Evolutionary conservation across 2,113 vertebrate genomes (phyloP), one percentile per base, ranked within the genome.

Genomic region (Equus przewalskii): DNA sequence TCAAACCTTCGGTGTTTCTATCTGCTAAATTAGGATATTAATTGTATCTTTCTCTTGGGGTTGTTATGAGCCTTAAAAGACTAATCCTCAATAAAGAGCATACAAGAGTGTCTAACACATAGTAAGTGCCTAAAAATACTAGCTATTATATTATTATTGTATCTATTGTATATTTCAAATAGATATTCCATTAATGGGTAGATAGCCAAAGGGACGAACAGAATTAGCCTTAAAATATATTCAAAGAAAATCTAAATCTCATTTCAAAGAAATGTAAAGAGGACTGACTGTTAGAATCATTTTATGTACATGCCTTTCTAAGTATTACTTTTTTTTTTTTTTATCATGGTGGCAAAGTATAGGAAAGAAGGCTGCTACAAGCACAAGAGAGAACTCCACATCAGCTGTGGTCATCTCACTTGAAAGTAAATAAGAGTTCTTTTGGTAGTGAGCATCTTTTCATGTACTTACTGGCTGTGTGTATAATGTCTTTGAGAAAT

Each of bases 401-500:
- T 64, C 21, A 36, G 24, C 60, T 51, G 26, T 84, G 49, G 24
- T 89, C 46, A 36, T 12, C 15, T 28, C 36, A 10, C 33, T 86
- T 84, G 14, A 44, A 67, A 89, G 56, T 62, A 78, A 90, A 46
- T 4, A 72, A 54, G 18, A 56, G 21, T 91, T 91, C 41, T 92
- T 91, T 91, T 60, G 24, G 1, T 36, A 54, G 8, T 89, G 46
- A 70, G 15, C 51, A 24, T 91, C 21, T 72, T 36, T 72, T 84
- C 18, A 30, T 70, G 18, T 84, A 67, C 14, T 89, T 79, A 46
- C 36, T 91, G n/a, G 1, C 7, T 44, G 19, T 76, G 78, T 78
- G 9, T 93, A 30, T 78, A 85, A 60, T n/a, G 67, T 89, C 22
- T 90, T 91, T 93, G 54, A 82, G 90, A 86, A 94, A 60, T 89